Percentiles rank a stretch among this genome's conserved stretches.
Conservation (phyloP, 2,888 invertebrate species). For the Pheosia gnoma region DNA sequence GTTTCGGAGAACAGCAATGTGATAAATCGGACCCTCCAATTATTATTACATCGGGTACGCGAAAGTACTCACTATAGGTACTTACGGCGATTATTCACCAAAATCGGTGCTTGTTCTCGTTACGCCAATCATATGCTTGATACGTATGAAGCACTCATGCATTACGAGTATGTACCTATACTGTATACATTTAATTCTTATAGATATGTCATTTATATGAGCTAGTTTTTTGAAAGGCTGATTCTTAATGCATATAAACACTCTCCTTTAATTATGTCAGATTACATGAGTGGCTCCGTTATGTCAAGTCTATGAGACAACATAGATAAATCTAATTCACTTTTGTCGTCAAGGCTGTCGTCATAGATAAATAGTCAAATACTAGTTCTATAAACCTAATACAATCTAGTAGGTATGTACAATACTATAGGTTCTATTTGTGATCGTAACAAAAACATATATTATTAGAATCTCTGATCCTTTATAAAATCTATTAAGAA, state of each 20-base stretch:
- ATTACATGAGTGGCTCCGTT: no score
- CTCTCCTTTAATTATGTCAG: no score
- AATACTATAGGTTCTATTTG: neutral
- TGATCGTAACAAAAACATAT: neutral
- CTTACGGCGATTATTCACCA: conserved; percentile 80
- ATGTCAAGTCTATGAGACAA: no score
- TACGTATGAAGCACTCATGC: conserved; percentile 16
- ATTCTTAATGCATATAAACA: neutral
- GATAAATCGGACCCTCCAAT: conserved; percentile 83
- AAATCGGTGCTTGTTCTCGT: conserved; percentile 78
- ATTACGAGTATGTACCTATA: conserved; percentile 6
- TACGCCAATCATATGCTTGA: conserved; percentile 73
- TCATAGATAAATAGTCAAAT: no score
- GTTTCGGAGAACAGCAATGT: conserved; percentile 80
- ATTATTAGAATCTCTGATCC: neutral
- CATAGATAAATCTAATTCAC: no score
- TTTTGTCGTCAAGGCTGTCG: no score
- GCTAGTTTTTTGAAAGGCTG: no score
- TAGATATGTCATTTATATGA: neutral
- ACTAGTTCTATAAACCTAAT: no score
- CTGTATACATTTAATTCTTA: conserved; percentile 9
- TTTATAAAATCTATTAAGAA: conserved; percentile 39
- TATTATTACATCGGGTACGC: conserved; percentile 80
- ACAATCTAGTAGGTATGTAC: no score
- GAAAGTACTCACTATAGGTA: conserved; percentile 73